A percentile compares a stretch with the other conserved stretches of the same genome.
Evolutionary conservation across 2,797 vertebrate genomes (phyloP).

Genomic region (Xerus rutilus): DNA sequence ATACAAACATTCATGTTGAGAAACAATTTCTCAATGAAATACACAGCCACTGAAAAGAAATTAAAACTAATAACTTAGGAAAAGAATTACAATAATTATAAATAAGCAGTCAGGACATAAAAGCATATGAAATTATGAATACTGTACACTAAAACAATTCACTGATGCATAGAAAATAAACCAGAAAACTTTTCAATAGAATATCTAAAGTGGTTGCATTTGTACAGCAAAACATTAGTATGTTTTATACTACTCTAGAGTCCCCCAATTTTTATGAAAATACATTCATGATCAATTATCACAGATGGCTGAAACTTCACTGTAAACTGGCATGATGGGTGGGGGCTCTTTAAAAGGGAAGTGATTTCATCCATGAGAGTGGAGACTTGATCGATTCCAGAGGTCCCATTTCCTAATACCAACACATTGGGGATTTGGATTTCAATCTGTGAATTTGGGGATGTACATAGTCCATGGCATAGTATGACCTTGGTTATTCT

Average conservation of each 20-base stretch:
- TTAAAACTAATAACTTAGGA: constrained; percentile 16
- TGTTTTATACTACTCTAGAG: not conserved
- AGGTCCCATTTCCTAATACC: not conserved
- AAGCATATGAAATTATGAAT: not conserved
- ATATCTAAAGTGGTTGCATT: not conserved
- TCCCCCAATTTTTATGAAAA: not conserved
- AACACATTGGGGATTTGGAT: not conserved
- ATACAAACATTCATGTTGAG: not conserved
- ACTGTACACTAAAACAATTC: not conserved
- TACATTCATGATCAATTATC: not conserved
- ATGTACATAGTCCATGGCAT: not conserved
- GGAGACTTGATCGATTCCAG: not conserved
- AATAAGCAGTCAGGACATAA: not conserved
- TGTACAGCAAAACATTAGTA: not conserved
- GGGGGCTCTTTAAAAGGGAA: not conserved
- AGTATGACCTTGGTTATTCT: not conserved
- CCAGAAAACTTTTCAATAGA: not conserved
- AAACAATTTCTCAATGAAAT: constrained; percentile 24
- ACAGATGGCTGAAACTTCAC: not conserved
- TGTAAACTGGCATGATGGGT: not conserved
- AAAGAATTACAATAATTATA: not conserved
- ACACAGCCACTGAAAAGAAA: not conserved
- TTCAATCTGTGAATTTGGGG: not conserved
- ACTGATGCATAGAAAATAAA: not conserved
- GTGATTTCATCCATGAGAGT: not conserved